Conservation (phyloP, 2,113 vertebrate genomes). For the Microcebus lehilahytsara region DNA sequence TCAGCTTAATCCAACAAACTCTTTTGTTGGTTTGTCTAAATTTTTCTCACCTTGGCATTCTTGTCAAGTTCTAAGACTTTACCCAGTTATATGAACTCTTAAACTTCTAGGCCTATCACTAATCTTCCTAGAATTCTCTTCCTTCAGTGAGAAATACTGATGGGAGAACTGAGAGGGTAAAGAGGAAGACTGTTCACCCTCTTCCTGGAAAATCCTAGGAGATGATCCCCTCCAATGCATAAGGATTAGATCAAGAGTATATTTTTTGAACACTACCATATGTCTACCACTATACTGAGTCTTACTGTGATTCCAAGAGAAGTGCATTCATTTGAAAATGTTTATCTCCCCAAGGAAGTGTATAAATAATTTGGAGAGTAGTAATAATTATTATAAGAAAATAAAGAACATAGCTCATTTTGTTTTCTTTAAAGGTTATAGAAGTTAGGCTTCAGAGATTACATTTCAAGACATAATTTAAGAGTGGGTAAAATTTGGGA, state of each 20-base stretch:
- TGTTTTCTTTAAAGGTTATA: neutral
- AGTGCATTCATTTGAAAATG: neutral
- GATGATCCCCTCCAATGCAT: neutral
- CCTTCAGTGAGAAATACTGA: neutral
- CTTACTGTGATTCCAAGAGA: neutral
- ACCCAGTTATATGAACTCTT: neutral
- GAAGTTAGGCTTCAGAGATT: neutral
- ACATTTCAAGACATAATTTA: neutral
- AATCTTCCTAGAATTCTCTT: neutral
- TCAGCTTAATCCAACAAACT: neutral
- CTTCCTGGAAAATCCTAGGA: neutral
- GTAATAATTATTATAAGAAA: neutral
- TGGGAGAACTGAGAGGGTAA: neutral
- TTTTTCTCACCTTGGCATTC: neutral
- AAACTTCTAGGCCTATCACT: neutral
- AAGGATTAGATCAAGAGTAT: neutral
- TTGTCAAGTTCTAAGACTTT: neutral
- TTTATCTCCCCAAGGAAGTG: neutral
- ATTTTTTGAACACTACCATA: neutral
- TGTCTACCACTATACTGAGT: neutral
- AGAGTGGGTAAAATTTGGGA: neutral
- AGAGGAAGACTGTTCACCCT: neutral
- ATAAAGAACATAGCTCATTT: neutral
- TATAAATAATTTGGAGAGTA: neutral
- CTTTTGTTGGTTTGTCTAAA: neutral